Evolutionary conservation across 2,797 vertebrate genomes (phyloP), one percentile per base, ranked within the genome.

Genomic region (Microctenopoma steveboyesi): DNA sequence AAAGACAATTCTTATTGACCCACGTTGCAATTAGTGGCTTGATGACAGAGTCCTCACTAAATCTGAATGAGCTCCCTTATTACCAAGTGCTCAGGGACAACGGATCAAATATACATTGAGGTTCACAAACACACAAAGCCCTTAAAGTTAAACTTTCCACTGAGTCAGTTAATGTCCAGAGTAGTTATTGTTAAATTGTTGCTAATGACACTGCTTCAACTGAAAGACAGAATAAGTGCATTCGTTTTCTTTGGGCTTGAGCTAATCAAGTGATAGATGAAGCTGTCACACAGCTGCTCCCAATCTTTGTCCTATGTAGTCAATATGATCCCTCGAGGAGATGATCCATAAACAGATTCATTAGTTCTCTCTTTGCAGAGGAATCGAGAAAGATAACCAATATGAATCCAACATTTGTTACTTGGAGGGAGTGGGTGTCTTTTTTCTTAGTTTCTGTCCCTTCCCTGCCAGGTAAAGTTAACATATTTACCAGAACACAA

Each of bases 251-350:
- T 70, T 60, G 14, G 25, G 42, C 35, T 53, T 12, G 4, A 42
- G 43, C 55, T 90, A 85, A 88, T 81, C 85, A 76, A 86, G 74
- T 83, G 82, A 86, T 85, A 72, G 69, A 91, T 84, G 71, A 83
- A 85, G 78, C 78, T 76, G 79, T 86, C 84, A 81, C 70, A 57
- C 42, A 48, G 49, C 57, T 76, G 43, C 16, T 39, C 30, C 73
- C 64, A 81, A 73, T 72, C 80, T 69, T 68, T 85, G 76, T 66
- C 71, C 75, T 68, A 63, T 59, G 40, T 37, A 51, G 76, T 87
- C 83, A 78, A 61, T 87, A 69, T 13, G 0, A 42, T 83, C 55
- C 76, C 70, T 64, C 27, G 51, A 62, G 79, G 65, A 58, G 68
- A 61, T 47, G 37, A 66, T 83, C 76, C 59, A 83, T 88, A 83